phyloP scores from a whole-genome alignment of 2,113 vertebrate species.

The Trochalopteron elliotii region DNA sequence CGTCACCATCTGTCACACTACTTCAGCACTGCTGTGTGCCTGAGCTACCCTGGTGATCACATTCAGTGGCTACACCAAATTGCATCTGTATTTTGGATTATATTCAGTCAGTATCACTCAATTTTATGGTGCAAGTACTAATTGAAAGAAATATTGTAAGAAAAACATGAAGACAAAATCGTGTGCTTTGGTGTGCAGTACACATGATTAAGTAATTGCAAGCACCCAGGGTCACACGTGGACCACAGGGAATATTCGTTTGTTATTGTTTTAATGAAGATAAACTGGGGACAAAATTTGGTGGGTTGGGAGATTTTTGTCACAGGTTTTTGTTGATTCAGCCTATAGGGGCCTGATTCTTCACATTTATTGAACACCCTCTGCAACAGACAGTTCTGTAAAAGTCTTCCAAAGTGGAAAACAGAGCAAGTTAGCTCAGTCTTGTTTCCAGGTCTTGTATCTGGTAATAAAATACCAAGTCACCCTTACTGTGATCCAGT shows the following conservation, averaged over 20 bases:
- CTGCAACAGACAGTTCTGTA: not conserved
- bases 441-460: not conserved
- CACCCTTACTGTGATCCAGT: not conserved
- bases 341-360: not conserved
- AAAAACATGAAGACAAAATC: not conserved
- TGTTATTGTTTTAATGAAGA: not conserved
- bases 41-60: not conserved
- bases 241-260: not conserved
- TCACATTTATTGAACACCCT: not conserved
- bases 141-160: not conserved
- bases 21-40: not conserved
- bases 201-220: not conserved
- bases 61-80: not conserved
- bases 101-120: not conserved
- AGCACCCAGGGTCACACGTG: accelerated
- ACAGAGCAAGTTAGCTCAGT: not conserved
- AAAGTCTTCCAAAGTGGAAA: not conserved
- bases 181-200: not conserved
- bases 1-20: not conserved
- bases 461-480: not conserved
- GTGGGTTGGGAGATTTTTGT: not conserved
- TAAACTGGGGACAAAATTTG: not conserved
- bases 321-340: not conserved
- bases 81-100: not conserved
- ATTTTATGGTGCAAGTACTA: not conserved